Evolutionary conservation across 2,797 vertebrate genomes (phyloP).

Genomic region (Enteromius unitaeniatus): DNA sequence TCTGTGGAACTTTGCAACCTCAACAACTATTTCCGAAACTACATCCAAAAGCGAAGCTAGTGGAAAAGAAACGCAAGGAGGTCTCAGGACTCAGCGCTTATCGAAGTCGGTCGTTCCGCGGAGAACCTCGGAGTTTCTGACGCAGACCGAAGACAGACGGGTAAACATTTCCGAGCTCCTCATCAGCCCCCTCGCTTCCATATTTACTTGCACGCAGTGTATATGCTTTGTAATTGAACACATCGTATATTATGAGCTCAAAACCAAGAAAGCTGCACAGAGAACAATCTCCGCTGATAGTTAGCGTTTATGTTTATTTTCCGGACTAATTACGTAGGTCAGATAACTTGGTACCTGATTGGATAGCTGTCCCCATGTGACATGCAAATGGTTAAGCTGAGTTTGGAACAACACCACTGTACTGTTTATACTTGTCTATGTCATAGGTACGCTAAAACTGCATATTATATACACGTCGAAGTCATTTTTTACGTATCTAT

Average conservation of each 20-base stretch:
- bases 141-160: constrained; percentile 67
- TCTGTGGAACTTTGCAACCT: constrained; percentile 83
- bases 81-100: constrained; percentile 52
- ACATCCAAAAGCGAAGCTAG: constrained; percentile 80
- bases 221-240: constrained; percentile 35
- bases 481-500: too few species aligned
- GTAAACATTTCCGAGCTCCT: constrained; percentile 69
- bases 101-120: constrained; percentile 64
- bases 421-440: background rate
- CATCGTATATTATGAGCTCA: constrained; percentile 41
- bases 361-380: constrained; percentile 66
- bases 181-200: constrained; percentile 79
- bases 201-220: background rate
- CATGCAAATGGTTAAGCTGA: constrained; percentile 57
- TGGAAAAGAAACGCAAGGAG: constrained; percentile 56
- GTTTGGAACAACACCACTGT: constrained; percentile 19
- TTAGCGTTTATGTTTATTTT: constrained; percentile 63
- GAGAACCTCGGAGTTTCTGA: constrained; percentile 66
- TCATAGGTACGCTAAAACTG: too few species aligned
- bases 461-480: too few species aligned
- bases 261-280: constrained; percentile 37
- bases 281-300: constrained; percentile 56
- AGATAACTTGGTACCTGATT: constrained; percentile 59
- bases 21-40: constrained; percentile 85
- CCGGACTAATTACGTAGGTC: constrained; percentile 60